Conservation (phyloP, 2,797 vertebrate genomes). For the Syngnathus rostellatus region DNA sequence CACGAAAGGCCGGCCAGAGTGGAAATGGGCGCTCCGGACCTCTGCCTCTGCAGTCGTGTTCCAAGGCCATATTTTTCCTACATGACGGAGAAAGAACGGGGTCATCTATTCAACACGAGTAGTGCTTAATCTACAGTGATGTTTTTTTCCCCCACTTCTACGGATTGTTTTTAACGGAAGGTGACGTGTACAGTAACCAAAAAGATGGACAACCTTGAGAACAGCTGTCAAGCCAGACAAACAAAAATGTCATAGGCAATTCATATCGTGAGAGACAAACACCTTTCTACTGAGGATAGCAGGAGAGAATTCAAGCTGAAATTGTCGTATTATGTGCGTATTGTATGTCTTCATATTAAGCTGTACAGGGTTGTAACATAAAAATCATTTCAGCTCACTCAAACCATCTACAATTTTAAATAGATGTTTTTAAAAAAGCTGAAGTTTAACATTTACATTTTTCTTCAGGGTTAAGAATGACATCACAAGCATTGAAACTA, state of each 20-base stretch:
- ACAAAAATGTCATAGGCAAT: slow-evolving; percentile 8
- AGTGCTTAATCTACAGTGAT: slow-evolving; percentile 11
- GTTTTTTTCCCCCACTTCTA: slow-evolving; percentile 13
- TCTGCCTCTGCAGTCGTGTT: slow-evolving; percentile 90
- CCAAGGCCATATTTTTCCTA: slow-evolving; percentile 97
- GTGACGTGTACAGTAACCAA: not conserved
- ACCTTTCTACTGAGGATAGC: slow-evolving; percentile 23
- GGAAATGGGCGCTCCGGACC: slow-evolving; percentile 85
- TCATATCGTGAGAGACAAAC: slow-evolving; percentile 22
- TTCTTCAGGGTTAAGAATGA: no score
- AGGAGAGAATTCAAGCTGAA: slow-evolving; percentile 17
- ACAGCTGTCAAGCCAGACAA: slow-evolving; percentile 1
- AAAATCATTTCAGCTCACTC: no score
- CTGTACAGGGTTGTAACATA: no score
- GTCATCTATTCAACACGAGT: slow-evolving; percentile 14
- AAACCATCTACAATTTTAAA: no score
- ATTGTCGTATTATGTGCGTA: slow-evolving; percentile 3
- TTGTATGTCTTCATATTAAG: no score
- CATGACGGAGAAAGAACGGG: slow-evolving; percentile 10
- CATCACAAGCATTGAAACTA: no score
- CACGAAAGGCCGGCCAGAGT: slow-evolving; percentile 89
- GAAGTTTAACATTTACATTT: no score
- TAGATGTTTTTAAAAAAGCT: no score
- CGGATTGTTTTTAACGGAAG: slow-evolving; percentile 15
- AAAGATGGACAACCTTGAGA: not conserved